Evolutionary conservation across 2,888 invertebrate genomes (phyloP).

Genomic region (Drosophila infuscata): DNA sequence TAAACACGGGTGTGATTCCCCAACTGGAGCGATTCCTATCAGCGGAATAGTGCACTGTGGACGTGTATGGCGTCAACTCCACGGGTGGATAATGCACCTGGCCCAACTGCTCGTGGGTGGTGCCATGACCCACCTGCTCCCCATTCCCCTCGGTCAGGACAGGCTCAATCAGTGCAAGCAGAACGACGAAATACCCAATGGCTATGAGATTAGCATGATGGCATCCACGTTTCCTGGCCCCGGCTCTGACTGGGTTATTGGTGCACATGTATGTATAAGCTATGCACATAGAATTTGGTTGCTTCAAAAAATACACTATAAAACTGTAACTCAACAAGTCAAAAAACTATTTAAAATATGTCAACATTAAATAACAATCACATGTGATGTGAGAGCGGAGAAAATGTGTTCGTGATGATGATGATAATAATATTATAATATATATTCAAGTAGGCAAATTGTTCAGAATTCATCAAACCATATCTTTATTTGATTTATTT

Average conservation of each 20-base stretch:
- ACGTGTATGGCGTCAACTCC: slow-evolving; percentile 27
- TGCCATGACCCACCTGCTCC: slow-evolving; percentile 9
- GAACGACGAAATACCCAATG: neutral
- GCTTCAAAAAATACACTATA: neutral
- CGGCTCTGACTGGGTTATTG: too few relatives aligned
- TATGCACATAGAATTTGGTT: slow-evolving; percentile 25
- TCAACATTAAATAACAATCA: slow-evolving; percentile 7
- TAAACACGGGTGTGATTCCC: slow-evolving; percentile 22
- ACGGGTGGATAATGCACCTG: slow-evolving; percentile 34
- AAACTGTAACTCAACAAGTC: slow-evolving; percentile 6
- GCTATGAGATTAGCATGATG: neutral
- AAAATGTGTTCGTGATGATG: neutral
- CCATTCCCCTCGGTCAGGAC: neutral
- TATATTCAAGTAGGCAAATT: neutral
- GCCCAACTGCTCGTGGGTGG: slow-evolving; percentile 53
- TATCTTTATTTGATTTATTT: slow-evolving; percentile 29
- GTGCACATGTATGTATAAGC: neutral
- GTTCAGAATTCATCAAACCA: slow-evolving; percentile 33
- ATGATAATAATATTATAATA: too few relatives aligned
- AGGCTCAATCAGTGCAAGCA: slow-evolving; percentile 1
- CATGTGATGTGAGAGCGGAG: neutral
- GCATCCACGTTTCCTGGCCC: neutral
- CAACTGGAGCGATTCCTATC: neutral
- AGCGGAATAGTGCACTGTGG: neutral
- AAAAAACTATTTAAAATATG: slow-evolving; percentile 6